phyloP scores from a whole-genome alignment of 2,113 vertebrate genomes.

The Serilophus lunatus region DNA sequence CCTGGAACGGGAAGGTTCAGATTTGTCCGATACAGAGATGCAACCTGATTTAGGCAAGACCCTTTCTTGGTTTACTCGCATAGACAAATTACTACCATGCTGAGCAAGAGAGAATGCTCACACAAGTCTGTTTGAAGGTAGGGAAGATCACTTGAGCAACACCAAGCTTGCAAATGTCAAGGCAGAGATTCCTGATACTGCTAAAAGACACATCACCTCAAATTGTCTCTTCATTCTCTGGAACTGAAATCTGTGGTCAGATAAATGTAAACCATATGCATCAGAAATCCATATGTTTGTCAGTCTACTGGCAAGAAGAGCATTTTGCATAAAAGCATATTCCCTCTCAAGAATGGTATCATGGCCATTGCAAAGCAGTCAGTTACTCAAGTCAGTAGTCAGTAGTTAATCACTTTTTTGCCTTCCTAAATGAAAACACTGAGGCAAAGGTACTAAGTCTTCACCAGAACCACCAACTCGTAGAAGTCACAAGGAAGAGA shows the following conservation, averaged over 20 bases:
- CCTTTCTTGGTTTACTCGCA: not conserved
- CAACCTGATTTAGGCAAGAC: not conserved
- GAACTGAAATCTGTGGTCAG: not conserved
- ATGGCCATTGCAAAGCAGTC: not conserved
- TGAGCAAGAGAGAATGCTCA: not conserved
- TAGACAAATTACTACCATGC: fast-evolving
- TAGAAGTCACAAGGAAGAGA: not conserved
- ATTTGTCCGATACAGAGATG: not conserved
- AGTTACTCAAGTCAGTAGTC: not conserved
- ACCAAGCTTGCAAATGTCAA: not conserved
- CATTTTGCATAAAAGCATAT: not conserved
- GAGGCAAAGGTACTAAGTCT: not conserved
- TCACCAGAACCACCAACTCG: not conserved
- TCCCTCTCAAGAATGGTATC: not conserved
- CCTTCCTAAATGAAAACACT: not conserved
- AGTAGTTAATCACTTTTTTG: not conserved
- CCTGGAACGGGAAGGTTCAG: not conserved
- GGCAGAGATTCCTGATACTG: not conserved
- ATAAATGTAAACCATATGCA: not conserved
- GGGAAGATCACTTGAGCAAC: not conserved
- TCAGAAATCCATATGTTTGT: not conserved
- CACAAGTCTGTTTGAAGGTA: not conserved
- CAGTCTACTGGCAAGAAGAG: not conserved
- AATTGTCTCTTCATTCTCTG: not conserved
- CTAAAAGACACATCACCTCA: not conserved